Conservation (phyloP, 2,113 vertebrate genomes). For the Macquaria ambigua region DNA sequence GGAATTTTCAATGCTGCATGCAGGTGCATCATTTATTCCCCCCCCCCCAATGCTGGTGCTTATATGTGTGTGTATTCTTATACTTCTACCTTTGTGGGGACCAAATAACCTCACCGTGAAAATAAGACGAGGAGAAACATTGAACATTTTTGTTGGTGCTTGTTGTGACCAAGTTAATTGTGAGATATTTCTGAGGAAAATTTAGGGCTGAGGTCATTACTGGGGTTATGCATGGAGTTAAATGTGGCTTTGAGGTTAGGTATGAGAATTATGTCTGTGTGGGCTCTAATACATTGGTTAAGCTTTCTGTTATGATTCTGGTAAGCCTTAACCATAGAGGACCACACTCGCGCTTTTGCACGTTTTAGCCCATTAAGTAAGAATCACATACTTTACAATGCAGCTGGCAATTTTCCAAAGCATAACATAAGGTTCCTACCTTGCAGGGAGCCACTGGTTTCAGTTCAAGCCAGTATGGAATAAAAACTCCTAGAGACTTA, state of each 20-base stretch:
- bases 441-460: neutral
- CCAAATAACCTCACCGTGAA: constrained; percentile 25
- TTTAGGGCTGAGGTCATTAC: constrained; percentile 7
- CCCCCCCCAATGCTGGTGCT: constrained; percentile 44
- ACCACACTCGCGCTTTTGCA: neutral
- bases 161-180: constrained; percentile 25
- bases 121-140: constrained; percentile 35
- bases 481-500: constrained; percentile 2
- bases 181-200: constrained; percentile 40
- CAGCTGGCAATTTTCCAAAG: constrained; percentile 8
- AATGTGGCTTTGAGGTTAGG: constrained; percentile 10
- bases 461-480: neutral
- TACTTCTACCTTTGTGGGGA: constrained; percentile 38
- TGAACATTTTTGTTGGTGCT: constrained; percentile 12
- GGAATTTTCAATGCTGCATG: constrained; percentile 68
- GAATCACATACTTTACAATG: neutral
- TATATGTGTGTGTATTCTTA: constrained; percentile 22
- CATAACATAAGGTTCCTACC: neutral
- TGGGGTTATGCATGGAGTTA: constrained; percentile 14
- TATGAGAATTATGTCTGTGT: neutral
- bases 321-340: neutral
- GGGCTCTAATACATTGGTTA: neutral
- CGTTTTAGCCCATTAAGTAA: constrained; percentile 18
- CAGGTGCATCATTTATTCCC: constrained; percentile 77
- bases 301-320: constrained; percentile 31